Conservation (phyloP, 2,797 vertebrate species). For the Coracias cyanogaster region DNA sequence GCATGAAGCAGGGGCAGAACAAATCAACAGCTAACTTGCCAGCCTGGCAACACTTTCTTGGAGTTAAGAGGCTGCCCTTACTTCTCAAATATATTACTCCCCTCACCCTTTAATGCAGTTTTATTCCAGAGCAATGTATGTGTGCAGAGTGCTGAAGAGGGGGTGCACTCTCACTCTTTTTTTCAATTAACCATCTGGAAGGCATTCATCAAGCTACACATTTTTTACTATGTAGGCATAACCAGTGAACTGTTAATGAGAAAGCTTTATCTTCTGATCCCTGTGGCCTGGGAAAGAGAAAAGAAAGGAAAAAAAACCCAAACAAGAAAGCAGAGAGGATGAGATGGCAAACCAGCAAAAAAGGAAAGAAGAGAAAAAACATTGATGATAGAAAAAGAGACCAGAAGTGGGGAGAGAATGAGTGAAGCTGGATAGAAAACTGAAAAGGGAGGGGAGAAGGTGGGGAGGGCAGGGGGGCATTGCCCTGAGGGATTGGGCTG, state of each 20-base stretch:
- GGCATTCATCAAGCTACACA: conserved; percentile 60
- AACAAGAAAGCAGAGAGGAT: not conserved
- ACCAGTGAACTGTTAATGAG: conserved; percentile 62
- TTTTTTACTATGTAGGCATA: conserved; percentile 62
- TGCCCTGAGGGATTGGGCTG: not conserved
- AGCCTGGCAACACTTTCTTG: not conserved
- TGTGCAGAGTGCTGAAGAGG: not conserved
- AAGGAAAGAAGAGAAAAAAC: not conserved
- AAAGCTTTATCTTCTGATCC: conserved; percentile 50
- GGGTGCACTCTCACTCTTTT: not conserved
- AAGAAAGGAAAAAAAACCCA: not conserved
- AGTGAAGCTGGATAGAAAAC: not conserved
- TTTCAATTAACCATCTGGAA: conserved; percentile 61
- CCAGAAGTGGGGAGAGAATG: not conserved
- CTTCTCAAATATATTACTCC: not conserved
- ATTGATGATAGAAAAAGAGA: conserved; percentile 14
- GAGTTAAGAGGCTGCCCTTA: not conserved
- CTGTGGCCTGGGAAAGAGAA: conserved; percentile 3
- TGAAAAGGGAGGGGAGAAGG: not conserved
- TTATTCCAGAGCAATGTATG: not conserved
- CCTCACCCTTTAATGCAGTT: conserved; percentile 30
- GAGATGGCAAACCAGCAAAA: conserved; percentile 14
- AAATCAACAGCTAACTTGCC: not conserved
- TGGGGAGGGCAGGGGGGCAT: not conserved
- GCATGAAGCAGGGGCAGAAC: not conserved